phyloP scores from a whole-genome alignment of 2,797 vertebrate genomes.

The Pterois miles region DNA sequence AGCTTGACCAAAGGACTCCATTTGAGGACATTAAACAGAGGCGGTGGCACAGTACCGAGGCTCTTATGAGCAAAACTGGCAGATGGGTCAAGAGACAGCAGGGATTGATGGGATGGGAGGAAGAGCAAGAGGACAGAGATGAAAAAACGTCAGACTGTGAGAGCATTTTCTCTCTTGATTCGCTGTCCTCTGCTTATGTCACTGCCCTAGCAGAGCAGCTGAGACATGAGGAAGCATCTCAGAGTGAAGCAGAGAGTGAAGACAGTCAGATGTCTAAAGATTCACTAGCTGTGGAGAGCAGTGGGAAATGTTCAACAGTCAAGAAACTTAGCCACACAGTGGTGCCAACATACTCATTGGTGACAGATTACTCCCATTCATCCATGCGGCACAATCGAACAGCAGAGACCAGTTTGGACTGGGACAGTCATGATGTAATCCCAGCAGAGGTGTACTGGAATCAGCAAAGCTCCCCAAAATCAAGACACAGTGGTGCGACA shows the following conservation, averaged over 20 bases:
- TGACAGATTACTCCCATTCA: constrained; percentile 38
- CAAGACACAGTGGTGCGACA: constrained; percentile 39
- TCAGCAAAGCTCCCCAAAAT: constrained; percentile 63
- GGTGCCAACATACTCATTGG: constrained; percentile 50
- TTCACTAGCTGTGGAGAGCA: constrained; percentile 80
- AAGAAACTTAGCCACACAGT: constrained; percentile 51
- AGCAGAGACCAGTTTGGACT: constrained; percentile 71
- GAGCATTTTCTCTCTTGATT: constrained; percentile 93
- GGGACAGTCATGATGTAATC: constrained; percentile 72
- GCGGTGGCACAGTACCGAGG: constrained; percentile 84
- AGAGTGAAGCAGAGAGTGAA: constrained; percentile 88
- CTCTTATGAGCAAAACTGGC: constrained; percentile 74
- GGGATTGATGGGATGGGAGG: constrained; percentile 70
- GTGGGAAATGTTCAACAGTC: constrained; percentile 44
- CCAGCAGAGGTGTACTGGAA: constrained; percentile 87
- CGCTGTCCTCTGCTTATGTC: constrained; percentile 88
- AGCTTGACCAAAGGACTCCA: constrained; percentile 77
- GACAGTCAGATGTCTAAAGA: constrained; percentile 94
- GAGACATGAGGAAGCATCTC: constrained; percentile 78
- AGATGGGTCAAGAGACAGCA: constrained; percentile 74
- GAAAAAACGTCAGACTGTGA: constrained; percentile 88
- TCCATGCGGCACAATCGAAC: constrained; percentile 72
- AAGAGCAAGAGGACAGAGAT: constrained; percentile 73
- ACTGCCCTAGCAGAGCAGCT: constrained; percentile 80
- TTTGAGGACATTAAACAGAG: constrained; percentile 63